Conservation (phyloP, 2,113 vertebrate genomes). For the Mastomys coucha region DNA sequence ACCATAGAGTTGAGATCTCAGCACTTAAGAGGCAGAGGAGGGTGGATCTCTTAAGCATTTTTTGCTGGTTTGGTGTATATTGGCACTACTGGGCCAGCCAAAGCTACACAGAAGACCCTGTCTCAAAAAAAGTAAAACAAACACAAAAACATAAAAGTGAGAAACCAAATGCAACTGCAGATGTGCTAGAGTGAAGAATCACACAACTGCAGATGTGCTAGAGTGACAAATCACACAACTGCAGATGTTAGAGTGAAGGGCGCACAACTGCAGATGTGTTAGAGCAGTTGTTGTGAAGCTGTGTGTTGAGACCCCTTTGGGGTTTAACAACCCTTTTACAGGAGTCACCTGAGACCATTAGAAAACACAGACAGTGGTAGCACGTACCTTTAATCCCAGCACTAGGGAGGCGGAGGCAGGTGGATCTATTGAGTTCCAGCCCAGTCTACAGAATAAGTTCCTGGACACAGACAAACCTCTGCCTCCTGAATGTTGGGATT, state of each 20-base stretch:
- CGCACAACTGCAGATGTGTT: background rate
- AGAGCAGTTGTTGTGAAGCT: background rate
- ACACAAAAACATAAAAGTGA: slow-evolving; percentile 11
- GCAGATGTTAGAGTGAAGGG: background rate
- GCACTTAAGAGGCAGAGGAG: background rate
- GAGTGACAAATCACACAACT: background rate
- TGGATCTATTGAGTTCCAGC: background rate
- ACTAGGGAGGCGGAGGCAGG: background rate
- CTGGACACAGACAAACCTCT: no score
- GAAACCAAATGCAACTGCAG: background rate
- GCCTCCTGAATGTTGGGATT: no score
- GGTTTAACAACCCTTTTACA: background rate
- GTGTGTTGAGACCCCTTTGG: background rate
- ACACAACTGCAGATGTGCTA: background rate
- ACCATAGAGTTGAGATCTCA: background rate
- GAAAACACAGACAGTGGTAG: background rate
- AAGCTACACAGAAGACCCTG: background rate
- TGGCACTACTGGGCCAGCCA: background rate
- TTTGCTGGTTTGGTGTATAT: background rate
- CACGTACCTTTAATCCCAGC: background rate
- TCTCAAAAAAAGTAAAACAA: background rate
- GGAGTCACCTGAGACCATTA: background rate
- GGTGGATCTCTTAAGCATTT: background rate
- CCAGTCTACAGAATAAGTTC: no score
- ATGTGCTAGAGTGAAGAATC: background rate